Evolutionary conservation across 2,888 invertebrate genomes (phyloP).

Genomic region (Syrphus vitripennis): DNA sequence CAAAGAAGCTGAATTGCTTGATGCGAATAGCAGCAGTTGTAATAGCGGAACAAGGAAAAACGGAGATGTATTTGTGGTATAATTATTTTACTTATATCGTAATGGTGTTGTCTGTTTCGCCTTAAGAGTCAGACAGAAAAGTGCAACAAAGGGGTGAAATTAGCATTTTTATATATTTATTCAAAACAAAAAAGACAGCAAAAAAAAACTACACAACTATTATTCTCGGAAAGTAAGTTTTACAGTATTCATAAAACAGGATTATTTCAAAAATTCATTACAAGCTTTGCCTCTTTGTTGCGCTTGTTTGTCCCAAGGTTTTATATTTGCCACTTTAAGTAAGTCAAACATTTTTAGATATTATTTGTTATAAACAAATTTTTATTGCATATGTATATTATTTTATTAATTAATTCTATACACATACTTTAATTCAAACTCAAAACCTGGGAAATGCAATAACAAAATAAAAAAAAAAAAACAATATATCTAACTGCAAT

Average conservation of each 20-base stretch:
- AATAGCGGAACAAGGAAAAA: constrained; percentile 46
- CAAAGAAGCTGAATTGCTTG: constrained; percentile 78
- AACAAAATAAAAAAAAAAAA: not conserved
- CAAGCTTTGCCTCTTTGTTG: not conserved
- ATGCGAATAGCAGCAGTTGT: constrained; percentile 70
- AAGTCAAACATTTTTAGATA: constrained; percentile 44
- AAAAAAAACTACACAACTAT: not conserved
- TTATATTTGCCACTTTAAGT: constrained; percentile 38
- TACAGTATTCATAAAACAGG: not conserved
- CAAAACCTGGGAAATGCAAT: constrained; percentile 16
- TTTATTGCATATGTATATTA: constrained; percentile 3
- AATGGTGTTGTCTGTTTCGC: constrained; percentile 52
- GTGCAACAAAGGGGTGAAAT: constrained; percentile 6
- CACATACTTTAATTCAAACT: not conserved
- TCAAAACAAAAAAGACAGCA: no score
- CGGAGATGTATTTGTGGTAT: constrained; percentile 75
- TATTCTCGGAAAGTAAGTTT: not conserved
- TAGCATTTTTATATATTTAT: not conserved
- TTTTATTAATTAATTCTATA: not conserved
- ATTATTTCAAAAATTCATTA: not conserved
- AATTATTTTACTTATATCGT: constrained; percentile 44
- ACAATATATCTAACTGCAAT: not conserved
- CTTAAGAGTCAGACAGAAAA: constrained; percentile 30
- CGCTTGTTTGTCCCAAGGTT: not conserved
- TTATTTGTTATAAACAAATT: not conserved